Percentiles rank a stretch among this genome's conserved stretches.
Evolutionary conservation across 1,140 invertebrate species (phyloP).

Genomic region (Heliconius melpomene): DNA sequence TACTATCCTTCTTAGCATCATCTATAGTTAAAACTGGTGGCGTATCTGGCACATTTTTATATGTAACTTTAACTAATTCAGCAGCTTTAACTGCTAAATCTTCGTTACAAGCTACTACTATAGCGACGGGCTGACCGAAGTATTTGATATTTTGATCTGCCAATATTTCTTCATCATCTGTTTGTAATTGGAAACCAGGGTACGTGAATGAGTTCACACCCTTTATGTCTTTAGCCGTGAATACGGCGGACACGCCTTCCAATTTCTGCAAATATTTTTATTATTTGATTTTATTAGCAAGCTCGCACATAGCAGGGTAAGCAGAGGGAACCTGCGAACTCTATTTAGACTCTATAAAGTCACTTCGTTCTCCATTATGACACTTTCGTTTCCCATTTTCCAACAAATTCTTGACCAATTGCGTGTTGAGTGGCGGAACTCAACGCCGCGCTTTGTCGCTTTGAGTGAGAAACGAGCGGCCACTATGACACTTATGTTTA

Average conservation of each 20-base stretch:
- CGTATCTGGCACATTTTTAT: conserved; percentile 72
- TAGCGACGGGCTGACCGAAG: conserved; percentile 88
- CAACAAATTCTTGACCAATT: no score
- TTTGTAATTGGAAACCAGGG: conserved; percentile 54
- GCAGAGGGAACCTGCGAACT: no score
- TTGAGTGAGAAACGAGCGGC: no score
- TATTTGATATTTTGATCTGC: conserved; percentile 81
- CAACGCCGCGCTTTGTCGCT: no score
- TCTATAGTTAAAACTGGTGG: conserved; percentile 67
- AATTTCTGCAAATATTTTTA: conserved; percentile 75
- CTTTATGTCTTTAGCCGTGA: conserved; percentile 86
- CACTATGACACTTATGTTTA: no score
- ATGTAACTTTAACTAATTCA: conserved; percentile 85
- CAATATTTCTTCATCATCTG: conserved; percentile 81
- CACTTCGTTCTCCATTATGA: no score
- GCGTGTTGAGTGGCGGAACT: no score
- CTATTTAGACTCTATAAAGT: no score
- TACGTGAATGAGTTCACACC: conserved; percentile 82
- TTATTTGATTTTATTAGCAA: no score
- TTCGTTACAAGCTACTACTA: conserved; percentile 86
- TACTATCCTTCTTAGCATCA: conserved; percentile 60
- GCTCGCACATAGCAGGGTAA: no score
- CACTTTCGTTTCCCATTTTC: no score
- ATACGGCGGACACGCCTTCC: conserved; percentile 85
- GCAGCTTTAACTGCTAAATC: conserved; percentile 84